Conservation (phyloP, 2,113 vertebrate genomes). For the Bubo blakistoni region DNA sequence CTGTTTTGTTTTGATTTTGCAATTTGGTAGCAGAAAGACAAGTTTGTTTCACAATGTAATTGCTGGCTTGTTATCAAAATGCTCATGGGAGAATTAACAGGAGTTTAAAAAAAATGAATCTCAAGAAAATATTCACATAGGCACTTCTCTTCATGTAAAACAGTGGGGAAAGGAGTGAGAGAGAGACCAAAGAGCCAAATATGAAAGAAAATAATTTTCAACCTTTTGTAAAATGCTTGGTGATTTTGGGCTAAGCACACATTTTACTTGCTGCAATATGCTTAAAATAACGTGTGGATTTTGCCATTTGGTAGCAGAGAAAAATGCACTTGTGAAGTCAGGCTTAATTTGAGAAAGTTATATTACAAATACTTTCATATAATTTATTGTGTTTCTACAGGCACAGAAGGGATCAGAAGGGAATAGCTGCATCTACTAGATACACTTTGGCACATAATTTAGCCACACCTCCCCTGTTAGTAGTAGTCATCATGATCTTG, state of each 20-base stretch:
- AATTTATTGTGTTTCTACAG: conserved; percentile 16
- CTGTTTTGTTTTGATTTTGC: neutral
- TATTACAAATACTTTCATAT: neutral
- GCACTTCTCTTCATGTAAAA: neutral
- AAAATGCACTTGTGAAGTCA: neutral
- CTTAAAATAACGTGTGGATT: neutral
- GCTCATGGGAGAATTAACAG: neutral
- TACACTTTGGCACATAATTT: neutral
- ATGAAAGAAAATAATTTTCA: neutral
- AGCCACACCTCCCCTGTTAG: neutral
- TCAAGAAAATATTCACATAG: neutral
- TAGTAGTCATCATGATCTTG: neutral
- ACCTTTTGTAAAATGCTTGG: neutral
- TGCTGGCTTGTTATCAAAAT: neutral
- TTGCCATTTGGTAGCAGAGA: neutral
- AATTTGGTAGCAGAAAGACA: neutral
- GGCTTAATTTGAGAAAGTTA: neutral
- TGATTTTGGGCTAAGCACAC: neutral
- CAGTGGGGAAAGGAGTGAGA: neutral
- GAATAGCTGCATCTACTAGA: neutral
- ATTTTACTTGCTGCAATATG: neutral
- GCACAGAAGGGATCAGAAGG: neutral
- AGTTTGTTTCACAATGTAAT: neutral
- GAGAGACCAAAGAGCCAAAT: neutral
- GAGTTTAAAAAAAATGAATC: neutral